Conservation (phyloP, 23 tunicate genomes). For the Pegea sp. region DNA sequence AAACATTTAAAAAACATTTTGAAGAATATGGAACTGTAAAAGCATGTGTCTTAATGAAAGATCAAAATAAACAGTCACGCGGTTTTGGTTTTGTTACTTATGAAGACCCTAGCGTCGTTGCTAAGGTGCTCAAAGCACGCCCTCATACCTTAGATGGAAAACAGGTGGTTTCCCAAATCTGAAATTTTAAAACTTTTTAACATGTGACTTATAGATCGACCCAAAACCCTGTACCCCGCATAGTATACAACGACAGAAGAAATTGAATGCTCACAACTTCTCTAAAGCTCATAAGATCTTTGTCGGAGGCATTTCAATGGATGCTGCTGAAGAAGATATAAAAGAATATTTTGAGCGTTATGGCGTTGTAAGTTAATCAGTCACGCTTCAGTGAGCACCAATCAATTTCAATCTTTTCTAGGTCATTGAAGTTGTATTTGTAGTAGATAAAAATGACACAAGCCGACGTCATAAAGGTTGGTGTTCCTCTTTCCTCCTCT, state of each 20-base stretch:
- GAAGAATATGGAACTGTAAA: constrained; percentile 27
- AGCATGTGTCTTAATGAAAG: constrained; percentile 64
- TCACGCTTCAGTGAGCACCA: no score
- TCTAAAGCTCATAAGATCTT: constrained; percentile 53
- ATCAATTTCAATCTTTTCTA: no score
- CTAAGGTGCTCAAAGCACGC: constrained; percentile 32
- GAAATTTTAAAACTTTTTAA: not conserved
- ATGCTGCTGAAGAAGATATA: constrained; percentile 43
- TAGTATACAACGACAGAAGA: constrained; percentile 47
- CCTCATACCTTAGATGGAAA: constrained; percentile 78
- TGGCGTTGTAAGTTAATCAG: no score
- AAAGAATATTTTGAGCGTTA: constrained; percentile 42
- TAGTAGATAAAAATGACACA: constrained; percentile 44
- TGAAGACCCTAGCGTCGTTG: constrained; percentile 24
- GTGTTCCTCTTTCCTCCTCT: no score
- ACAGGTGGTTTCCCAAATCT: constrained; percentile 8
- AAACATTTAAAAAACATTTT: constrained; percentile 31
- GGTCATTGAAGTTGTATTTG: constrained; percentile 72
- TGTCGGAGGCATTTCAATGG: constrained; percentile 78
- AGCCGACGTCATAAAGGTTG: constrained; percentile 52
- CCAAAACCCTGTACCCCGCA: constrained; percentile 89
- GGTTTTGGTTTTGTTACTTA: constrained; percentile 86
- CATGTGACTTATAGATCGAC: constrained; percentile 38
- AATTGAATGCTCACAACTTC: constrained; percentile 12
- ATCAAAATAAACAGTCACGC: constrained; percentile 10